Percentiles rank a stretch among this genome's conserved stretches.
phyloP scores from a whole-genome alignment of 2,797 vertebrate species.

The Sebastes alutus region DNA sequence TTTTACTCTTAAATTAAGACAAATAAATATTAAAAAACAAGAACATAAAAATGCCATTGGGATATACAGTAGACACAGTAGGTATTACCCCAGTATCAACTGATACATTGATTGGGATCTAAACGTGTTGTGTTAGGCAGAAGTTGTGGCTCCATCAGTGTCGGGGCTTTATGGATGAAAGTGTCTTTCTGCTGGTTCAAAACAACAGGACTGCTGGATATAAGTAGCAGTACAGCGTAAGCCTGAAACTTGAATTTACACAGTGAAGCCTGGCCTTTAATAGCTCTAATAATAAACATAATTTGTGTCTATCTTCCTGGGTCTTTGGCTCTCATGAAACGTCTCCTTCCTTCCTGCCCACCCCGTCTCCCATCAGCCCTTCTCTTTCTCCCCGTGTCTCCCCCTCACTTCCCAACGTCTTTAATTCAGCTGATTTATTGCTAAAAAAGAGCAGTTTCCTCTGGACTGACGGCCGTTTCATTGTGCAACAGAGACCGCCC shows the following conservation, averaged over 20 bases:
- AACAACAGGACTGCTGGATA: neutral
- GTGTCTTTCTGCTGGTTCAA: neutral
- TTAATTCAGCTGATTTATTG: conserved; percentile 50
- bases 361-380: neutral
- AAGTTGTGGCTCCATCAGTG: neutral
- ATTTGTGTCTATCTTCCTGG: neutral
- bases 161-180: neutral
- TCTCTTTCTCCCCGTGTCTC: neutral
- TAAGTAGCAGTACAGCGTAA: neutral
- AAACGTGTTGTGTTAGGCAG: neutral
- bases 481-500: conserved; percentile 62
- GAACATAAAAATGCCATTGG: too few relatives aligned
- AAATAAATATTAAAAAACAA: neutral
- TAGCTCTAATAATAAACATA: neutral
- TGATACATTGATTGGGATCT: neutral
- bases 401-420: conserved; percentile 17
- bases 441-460: conserved; percentile 26
- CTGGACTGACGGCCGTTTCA: conserved; percentile 7
- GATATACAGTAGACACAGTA: too few relatives aligned
- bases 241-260: neutral
- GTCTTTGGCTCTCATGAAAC: neutral
- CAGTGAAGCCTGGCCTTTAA: neutral
- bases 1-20: neutral
- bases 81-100: neutral
- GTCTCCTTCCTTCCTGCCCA: neutral